Evolutionary conservation across 2,888 invertebrate genomes (phyloP).

Genomic region (Schrankia costaestrigalis): DNA sequence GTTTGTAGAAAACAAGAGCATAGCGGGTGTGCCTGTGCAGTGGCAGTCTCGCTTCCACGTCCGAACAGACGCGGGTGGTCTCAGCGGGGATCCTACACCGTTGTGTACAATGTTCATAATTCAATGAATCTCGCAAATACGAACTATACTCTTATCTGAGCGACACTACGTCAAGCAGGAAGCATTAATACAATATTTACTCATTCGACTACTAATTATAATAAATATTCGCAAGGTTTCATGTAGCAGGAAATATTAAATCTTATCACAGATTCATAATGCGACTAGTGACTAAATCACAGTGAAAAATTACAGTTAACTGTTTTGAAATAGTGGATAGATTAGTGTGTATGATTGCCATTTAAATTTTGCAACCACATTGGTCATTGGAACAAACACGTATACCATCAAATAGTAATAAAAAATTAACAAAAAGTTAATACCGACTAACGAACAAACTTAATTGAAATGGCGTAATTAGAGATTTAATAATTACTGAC

Average conservation of each 20-base stretch:
- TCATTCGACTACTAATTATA: slow-evolving; percentile 37
- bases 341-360: no score
- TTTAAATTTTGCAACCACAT: slow-evolving; percentile 63
- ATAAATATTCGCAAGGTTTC: slow-evolving; percentile 11
- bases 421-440: slow-evolving; percentile 18
- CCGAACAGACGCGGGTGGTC: slow-evolving; percentile 66
- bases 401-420: slow-evolving; percentile 47
- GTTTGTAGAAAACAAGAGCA: slow-evolving; percentile 27
- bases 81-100: slow-evolving; percentile 62
- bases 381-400: slow-evolving; percentile 60
- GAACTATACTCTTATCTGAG: slow-evolving; percentile 61
- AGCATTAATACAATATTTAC: slow-evolving; percentile 60
- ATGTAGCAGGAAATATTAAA: slow-evolving; percentile 34
- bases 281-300: no score
- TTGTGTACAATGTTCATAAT: slow-evolving; percentile 68
- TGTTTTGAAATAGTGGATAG: no score
- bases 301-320: no score
- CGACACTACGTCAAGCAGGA: slow-evolving; percentile 60
- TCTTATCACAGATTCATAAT: slow-evolving; percentile 30
- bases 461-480: slow-evolving; percentile 33
- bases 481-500: slow-evolving; percentile 25
- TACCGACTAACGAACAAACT: slow-evolving; percentile 25
- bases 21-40: slow-evolving; percentile 15
- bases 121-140: slow-evolving; percentile 72
- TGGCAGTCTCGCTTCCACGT: slow-evolving; percentile 30